Evolutionary conservation across 2,113 vertebrate species (phyloP).

Genomic region (Charina bottae): DNA sequence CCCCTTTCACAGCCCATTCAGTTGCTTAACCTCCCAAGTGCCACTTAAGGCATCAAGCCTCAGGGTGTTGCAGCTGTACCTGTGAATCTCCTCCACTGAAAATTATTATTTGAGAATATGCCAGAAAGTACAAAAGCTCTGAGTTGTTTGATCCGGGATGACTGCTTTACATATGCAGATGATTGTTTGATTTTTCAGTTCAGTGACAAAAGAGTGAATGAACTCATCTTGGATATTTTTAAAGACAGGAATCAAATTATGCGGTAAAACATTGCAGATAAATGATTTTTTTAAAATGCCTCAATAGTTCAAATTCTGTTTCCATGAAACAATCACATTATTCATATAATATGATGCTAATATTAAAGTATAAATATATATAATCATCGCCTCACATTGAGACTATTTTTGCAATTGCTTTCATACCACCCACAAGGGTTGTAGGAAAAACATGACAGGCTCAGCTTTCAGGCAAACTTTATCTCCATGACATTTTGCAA

Average conservation of each 20-base stretch:
- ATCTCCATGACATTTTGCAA: not conserved
- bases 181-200: not conserved
- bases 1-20: not conserved
- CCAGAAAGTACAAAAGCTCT: not conserved
- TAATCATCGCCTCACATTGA: not conserved
- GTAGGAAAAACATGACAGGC: not conserved
- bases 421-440: slow-evolving; percentile 3
- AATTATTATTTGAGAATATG: not conserved
- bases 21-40: not conserved
- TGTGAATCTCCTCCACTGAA: not conserved
- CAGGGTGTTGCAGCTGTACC: not conserved
- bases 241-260: slow-evolving; percentile 1
- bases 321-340: not conserved
- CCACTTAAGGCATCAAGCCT: not conserved
- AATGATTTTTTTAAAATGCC: not conserved
- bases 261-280: not conserved
- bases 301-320: not conserved
- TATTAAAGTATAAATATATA: slow-evolving; percentile 3
- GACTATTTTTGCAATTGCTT: slow-evolving; percentile 8
- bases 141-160: not conserved
- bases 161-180: not conserved
- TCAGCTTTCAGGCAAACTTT: not conserved
- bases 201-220: not conserved
- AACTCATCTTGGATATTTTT: not conserved
- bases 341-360: not conserved